Evolutionary conservation across 2,888 invertebrate genomes (phyloP), one percentile per base, ranked within the genome.

Genomic region (Criorhina ranunculi): DNA sequence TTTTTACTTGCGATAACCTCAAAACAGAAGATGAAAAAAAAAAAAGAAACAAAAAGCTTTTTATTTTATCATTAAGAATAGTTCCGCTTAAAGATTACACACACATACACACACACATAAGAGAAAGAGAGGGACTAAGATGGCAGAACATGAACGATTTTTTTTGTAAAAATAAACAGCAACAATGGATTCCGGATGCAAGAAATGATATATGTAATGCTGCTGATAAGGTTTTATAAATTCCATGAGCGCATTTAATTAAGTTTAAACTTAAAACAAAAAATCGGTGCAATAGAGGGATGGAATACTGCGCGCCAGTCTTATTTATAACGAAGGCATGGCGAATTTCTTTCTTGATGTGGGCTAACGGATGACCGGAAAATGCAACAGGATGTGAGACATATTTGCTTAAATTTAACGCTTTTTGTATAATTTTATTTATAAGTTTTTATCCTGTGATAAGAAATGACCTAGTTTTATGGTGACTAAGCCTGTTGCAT

Each of bases 1-100:
- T 66, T 67, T 70, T 62, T 24, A 3, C 24, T 72, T 69, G 57
- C 46, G 70, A 79, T 49, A 64, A 70, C 55, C 70, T 69, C 60
- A 69, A 77, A 62, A 57, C 12, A 33, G 12, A 12, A n/a, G n/a
- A n/a, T n/a, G 24, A 24, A 24, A 4, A 24, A 24, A 24, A 46
- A n/a, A n/a, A n/a, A n/a, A n/a, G n/a, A n/a, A n/a, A n/a, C n/a
- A n/a, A n/a, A n/a, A n/a, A n/a, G n/a, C 24, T 44, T 44, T 67
- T 37, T 35, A 9, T 44, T 29, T 76, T 76, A 81, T 80, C 75
- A 60, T 35, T 46, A 37, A 11, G 44, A 70, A 76, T 67, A 67
- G 86, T 86, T 86, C 86, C 86, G 86, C 81, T 82, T 82, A 11
- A 73, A 86, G 86, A 86, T 86, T 77, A 81, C n/a, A 66, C 4